Base-by-base conservation (phyloP, 2,797 vertebrate genomes). In the Mareca penelope region DNA sequence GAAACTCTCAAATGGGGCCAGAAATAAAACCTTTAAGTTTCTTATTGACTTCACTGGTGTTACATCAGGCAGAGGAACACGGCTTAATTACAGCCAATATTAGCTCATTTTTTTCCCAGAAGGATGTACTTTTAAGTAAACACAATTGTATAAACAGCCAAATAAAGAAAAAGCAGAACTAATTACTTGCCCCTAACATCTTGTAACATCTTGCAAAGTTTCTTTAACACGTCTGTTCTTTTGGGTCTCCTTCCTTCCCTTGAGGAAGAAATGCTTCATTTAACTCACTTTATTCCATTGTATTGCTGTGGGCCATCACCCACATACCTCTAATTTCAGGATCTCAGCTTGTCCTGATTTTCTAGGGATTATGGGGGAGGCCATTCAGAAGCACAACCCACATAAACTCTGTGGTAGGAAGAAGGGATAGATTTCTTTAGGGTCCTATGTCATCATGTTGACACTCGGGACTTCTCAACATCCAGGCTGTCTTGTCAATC, bases 81-180 rank as follows among this genome's bases (percentile, higher is more conserved):
- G 60, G 73, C 50, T 79, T 96, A 91, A 86, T 92, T 94, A 84
- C 60, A 95, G 70, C 80, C 85, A 88, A 35, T 86, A 63, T 88
- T 86, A 88, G 59, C 64, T 94, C 76, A 39, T 77, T 52, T 46
- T 81, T 50, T 92, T 89, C 85, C 70, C 82, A 91, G 90, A 91
- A 71, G 57, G 78, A 94, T 85, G 48, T 73, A 82, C 57, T 84
- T 94, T 67, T 81, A 85, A 96, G 81, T 87, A 94, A 91, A 94
- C 61, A 80, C 29, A 89, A 70, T 72, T 79, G 67, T 67, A 60
- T 79, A 89, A 92, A 85, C 15, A 91, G 53, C 35, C 37, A 86
- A 91, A 89, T 79, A 83, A 87, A 90, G 71, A 70, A 85, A 80
- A 89, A 83, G 4, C 29, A 69, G 89, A 94, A 46, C 63, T 65